These are phyloP conservation scores for Neolamprologus hecqui DNA, from an alignment of 2,113 vertebrate species.

Conservation along the genomic window DNA sequence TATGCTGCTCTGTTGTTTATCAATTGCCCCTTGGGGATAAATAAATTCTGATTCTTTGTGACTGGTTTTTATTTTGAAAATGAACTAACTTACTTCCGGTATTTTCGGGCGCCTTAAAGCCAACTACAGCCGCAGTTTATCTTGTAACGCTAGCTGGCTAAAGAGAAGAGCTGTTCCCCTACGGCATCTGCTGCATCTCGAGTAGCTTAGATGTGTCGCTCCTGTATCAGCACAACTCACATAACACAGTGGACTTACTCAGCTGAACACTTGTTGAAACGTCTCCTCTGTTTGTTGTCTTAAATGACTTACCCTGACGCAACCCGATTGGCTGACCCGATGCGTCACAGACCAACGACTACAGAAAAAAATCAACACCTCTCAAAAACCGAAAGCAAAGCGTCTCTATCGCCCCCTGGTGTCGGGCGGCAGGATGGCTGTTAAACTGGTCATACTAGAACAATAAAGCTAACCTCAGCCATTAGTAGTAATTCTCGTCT, in stretches of 20 bases:
- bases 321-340: constrained; percentile 4
- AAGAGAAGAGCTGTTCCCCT: neutral
- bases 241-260: fast-evolving
- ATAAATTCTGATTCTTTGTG: neutral
- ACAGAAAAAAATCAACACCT: fast-evolving
- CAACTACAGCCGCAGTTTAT: neutral
- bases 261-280: neutral
- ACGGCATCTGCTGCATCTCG: neutral
- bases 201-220: neutral
- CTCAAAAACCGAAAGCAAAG: neutral
- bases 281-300: neutral
- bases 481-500: neutral
- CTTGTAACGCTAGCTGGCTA: neutral
- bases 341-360: neutral
- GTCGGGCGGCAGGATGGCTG: neutral
- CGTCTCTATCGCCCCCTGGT: neutral
- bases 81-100: neutral
- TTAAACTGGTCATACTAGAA: neutral
- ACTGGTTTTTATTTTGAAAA: neutral
- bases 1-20: neutral
- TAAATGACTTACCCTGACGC: neutral
- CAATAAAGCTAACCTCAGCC: neutral
- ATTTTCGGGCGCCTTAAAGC: neutral
- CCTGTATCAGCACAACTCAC: neutral
- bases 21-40: fast-evolving